These are phyloP conservation scores for Rhagonycha lutea DNA, from an alignment of 2,888 invertebrate genomes.

Conservation along the genomic window DNA sequence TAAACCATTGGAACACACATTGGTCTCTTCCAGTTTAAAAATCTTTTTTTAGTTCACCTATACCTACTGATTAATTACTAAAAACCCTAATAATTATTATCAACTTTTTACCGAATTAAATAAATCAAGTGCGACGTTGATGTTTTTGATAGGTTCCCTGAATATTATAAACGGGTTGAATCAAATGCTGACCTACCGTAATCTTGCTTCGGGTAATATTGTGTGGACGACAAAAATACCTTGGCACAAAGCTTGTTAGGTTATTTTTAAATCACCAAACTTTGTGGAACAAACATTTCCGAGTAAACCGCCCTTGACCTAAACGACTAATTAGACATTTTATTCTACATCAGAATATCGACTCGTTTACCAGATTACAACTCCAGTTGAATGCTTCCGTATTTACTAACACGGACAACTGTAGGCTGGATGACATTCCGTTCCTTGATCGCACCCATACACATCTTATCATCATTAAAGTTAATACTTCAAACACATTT, in stretches of 20 bases:
- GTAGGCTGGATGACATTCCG: not conserved
- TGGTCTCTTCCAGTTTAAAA: not conserved
- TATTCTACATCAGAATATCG: constrained; percentile 22
- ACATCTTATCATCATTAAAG: constrained; percentile 20
- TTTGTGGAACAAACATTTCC: constrained; percentile 30
- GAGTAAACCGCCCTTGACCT: constrained; percentile 30
- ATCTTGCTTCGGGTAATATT: constrained; percentile 22
- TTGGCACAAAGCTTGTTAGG: constrained; percentile 27
- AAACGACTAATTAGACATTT: constrained; percentile 27
- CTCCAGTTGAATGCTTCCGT: constrained; percentile 30
- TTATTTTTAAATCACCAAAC: constrained; percentile 32
- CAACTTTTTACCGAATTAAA: not conserved
- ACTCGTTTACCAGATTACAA: constrained; percentile 28
- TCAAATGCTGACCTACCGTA: constrained; percentile 31
- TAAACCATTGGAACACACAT: not conserved
- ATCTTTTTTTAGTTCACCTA: not conserved
- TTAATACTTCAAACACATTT: constrained; percentile 28
- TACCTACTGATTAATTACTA: too few relatives aligned
- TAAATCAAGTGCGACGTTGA: not conserved
- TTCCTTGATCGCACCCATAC: not conserved
- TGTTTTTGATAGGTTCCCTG: not conserved
- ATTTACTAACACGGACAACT: constrained; percentile 10
- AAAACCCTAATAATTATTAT: too few relatives aligned
- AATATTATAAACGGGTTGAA: not conserved
- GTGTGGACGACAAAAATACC: constrained; percentile 32